Evolutionary conservation across 23 tunicate genomes (phyloP).

Genomic region (Clavelina lepadiformis): DNA sequence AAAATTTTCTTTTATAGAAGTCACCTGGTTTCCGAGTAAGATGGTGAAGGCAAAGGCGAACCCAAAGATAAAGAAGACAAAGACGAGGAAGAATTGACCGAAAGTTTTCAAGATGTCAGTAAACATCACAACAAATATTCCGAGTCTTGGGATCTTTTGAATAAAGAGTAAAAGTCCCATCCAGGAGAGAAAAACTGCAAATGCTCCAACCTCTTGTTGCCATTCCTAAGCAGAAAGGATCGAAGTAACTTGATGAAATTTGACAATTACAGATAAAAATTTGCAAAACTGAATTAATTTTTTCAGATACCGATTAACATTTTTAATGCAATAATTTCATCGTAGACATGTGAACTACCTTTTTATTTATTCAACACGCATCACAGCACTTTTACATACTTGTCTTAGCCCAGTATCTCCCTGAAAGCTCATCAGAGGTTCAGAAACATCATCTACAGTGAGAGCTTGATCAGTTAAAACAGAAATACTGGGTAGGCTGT

Average conservation of each 20-base stretch:
- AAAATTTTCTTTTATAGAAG: too few relatives aligned
- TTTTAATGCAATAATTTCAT: too few relatives aligned
- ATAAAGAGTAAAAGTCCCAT: conserved; percentile 95
- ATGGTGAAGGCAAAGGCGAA: conserved; percentile 93
- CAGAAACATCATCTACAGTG: conserved; percentile 2
- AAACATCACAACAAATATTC: conserved; percentile 97
- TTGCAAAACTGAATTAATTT: background rate
- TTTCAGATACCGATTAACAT: too few relatives aligned
- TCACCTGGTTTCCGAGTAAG: conserved; percentile 89
- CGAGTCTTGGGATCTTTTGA: conserved; percentile 86
- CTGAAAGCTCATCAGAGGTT: conserved; percentile 36
- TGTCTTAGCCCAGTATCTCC: conserved; percentile 81
- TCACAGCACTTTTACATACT: conserved; percentile 10
- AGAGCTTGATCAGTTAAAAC: conserved; percentile 17
- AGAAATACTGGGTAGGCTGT: conserved; percentile 23
- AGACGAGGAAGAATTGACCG: conserved; percentile 87
- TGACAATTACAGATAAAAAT: background rate
- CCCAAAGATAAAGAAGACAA: conserved; percentile 90
- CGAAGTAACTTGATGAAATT: background rate
- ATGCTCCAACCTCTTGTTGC: conserved; percentile 97
- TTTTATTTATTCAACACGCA: conserved; percentile 1
- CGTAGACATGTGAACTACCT: too few relatives aligned
- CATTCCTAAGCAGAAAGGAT: conserved; percentile 59
- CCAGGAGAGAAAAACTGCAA: conserved; percentile 92
- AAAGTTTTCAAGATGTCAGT: conserved; percentile 90